Base-by-base conservation (phyloP, 1,140 invertebrate species). In the Portunus trituberculatus region DNA sequence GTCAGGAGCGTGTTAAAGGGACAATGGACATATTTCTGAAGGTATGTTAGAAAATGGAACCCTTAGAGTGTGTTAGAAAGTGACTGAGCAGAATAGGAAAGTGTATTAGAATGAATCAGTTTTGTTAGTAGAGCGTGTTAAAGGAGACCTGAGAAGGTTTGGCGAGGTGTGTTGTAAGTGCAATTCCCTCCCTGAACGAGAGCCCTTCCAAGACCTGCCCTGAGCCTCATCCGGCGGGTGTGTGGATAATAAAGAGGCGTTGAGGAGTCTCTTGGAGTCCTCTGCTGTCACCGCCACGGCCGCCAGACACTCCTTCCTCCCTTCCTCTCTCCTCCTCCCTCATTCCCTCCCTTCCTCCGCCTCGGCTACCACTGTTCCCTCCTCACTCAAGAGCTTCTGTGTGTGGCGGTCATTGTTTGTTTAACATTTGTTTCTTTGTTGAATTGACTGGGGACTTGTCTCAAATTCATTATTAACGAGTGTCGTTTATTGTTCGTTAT, bases 361-460 rank as follows among this genome's bases (percentile, higher is more conserved):
- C 8, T 76, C 67, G 4, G 20, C 67, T n/a, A 76, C 20, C 67
- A 76, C 20, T 76, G 67, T 76, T 76, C 67, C 67, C 67, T 25
- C 67, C 67, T n/a, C 67, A 76, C 67, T 76, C 25, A n/a, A 76
- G 67, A 76, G 67, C 12, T n/a, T 76, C 20, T 76, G 67, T 76
- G 67, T 76, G 67, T 76, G 67, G 67, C 67, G 67, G 67, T 76
- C 67, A 76, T 76, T 76, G 67, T 76, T 76, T 76, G 67, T 76
- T 76, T n/a, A 76, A 76, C 67, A n/a, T n/a, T 76, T 76, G 67
- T 76, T 76, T 76, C 67, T n/a, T n/a, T 25, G 20, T n/a, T 76
- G 67, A 76, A 76, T 76, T 76, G n/a, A n/a, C 25, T 76, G 67
- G 16, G 16, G 67, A 20, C 52, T 59, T 59, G 16, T 59, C 12